Percentiles rank a stretch among this genome's conserved stretches.
Conservation (phyloP, 2,113 vertebrate species). For the Podarcis raffonei region DNA sequence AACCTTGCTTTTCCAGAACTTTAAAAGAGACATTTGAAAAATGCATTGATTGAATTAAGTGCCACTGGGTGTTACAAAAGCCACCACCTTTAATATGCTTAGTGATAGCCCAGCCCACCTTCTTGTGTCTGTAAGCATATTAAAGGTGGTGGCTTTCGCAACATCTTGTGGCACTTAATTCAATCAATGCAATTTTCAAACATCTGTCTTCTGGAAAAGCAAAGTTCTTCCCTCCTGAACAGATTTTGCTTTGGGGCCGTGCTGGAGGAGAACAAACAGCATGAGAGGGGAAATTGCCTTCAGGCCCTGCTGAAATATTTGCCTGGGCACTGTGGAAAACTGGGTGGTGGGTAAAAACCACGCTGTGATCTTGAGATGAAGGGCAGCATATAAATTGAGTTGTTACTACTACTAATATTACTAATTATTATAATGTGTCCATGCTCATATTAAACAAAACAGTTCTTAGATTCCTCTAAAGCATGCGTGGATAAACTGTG, state of each 20-base stretch:
- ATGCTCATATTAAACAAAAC: not conserved
- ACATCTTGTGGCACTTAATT: too few relatives aligned
- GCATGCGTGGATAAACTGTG: too few relatives aligned
- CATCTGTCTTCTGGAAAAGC: too few relatives aligned
- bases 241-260: not conserved
- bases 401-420: too few relatives aligned
- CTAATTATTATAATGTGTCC: not conserved
- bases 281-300: not conserved
- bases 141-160: too few relatives aligned
- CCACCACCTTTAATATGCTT: not conserved
- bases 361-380: too few relatives aligned
- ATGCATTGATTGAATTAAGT: too few relatives aligned
- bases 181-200: too few relatives aligned
- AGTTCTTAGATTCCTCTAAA: not conserved
- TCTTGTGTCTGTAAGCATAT: too few relatives aligned
- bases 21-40: not conserved
- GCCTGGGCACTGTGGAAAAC: not conserved
- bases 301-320: not conserved
- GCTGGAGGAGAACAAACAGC: not conserved
- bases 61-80: not conserved
- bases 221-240: too few relatives aligned
- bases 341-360: not conserved
- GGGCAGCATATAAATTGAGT: too few relatives aligned
- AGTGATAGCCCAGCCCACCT: too few relatives aligned
- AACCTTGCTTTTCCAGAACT: not conserved